These are phyloP conservation scores for Excalfactoria chinensis DNA, from an alignment of 2,113 vertebrate genomes.

Conservation along the genomic window DNA sequence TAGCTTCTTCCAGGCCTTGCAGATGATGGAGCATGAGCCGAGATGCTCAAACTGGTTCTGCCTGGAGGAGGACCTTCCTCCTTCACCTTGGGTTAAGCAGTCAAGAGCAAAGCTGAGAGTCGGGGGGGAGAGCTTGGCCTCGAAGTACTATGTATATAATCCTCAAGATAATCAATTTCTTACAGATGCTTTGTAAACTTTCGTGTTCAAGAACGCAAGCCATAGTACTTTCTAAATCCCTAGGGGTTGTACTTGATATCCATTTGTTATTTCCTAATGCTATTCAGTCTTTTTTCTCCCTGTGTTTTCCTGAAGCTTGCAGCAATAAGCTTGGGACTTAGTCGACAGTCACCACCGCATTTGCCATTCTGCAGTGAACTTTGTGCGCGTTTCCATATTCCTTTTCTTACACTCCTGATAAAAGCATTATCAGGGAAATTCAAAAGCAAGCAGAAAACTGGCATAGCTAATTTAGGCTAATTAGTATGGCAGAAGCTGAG, in stretches of 20 bases:
- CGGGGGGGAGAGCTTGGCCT: not conserved
- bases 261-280: conserved; percentile 68
- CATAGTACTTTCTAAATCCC: conserved; percentile 27
- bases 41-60: not conserved
- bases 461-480: conserved; percentile 84
- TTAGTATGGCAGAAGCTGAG: conserved; percentile 78
- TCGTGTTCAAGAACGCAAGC: not conserved
- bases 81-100: conserved; percentile 49
- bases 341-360: not conserved
- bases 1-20: not conserved
- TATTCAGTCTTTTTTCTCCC: not conserved
- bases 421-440: conserved; percentile 77
- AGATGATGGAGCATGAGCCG: not conserved
- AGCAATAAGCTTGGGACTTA: conserved; percentile 12
- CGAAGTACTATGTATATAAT: conserved; percentile 34
- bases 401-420: conserved; percentile 63
- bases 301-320: not conserved
- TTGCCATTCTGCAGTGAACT: conserved; percentile 49
- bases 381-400: conserved; percentile 59
- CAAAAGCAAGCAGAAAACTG: conserved; percentile 83
- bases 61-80: not conserved
- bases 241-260: conserved; percentile 48
- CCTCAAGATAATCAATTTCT: conserved; percentile 55
- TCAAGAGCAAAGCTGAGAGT: not conserved
- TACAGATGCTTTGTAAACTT: conserved; percentile 48